These are phyloP conservation scores for Sebastolobus alascanus DNA, from an alignment of 2,797 vertebrate species.

Conservation along the genomic window DNA sequence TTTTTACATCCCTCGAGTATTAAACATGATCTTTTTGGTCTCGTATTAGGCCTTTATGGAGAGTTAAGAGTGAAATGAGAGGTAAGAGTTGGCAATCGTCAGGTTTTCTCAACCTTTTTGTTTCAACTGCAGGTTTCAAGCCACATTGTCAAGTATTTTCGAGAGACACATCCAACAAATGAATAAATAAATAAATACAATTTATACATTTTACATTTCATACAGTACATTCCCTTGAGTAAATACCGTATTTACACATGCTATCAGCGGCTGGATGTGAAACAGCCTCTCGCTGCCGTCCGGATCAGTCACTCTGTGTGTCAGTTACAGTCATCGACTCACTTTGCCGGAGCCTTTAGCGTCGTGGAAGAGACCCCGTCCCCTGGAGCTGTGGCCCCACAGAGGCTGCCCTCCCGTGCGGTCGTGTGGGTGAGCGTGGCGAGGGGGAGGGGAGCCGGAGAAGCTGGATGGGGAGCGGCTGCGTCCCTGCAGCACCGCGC, in stretches of 20 bases:
- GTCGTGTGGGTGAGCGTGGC: conserved; percentile 81
- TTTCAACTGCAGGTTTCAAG: conserved; percentile 62
- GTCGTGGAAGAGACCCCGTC: conserved; percentile 82
- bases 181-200: conserved; percentile 87
- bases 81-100: conserved; percentile 81
- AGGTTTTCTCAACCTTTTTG: conserved; percentile 61
- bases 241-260: conserved; percentile 86
- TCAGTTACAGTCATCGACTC: conserved; percentile 85
- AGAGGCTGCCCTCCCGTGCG: conserved; percentile 78
- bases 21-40: conserved; percentile 76
- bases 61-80: conserved; percentile 72
- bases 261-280: conserved; percentile 68
- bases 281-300: conserved; percentile 48
- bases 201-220: conserved; percentile 87
- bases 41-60: conserved; percentile 66
- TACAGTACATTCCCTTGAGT: conserved; percentile 88
- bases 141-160: conserved; percentile 74
- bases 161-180: conserved; percentile 73
- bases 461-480: conserved; percentile 94
- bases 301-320: conserved; percentile 33
- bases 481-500: conserved; percentile 81
- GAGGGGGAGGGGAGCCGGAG: conserved; percentile 92
- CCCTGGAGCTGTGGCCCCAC: conserved; percentile 83
- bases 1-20: conserved; percentile 71
- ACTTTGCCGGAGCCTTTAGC: conserved; percentile 89